These are phyloP conservation scores for Falco berigora DNA, from an alignment of 2,797 vertebrate species.

Conservation along the genomic window DNA sequence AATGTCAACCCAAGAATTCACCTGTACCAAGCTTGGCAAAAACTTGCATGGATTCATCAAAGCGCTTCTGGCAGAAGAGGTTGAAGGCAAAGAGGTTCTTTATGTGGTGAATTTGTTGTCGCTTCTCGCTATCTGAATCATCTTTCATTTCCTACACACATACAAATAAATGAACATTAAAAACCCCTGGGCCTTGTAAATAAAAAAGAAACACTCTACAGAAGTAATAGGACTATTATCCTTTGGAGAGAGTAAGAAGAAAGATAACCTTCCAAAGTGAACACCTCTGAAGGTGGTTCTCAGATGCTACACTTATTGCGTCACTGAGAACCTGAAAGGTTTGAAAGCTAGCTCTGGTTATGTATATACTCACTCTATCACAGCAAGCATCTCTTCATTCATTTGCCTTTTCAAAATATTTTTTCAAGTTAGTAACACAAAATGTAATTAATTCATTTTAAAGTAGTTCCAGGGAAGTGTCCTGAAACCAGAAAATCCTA, in stretches of 20 bases:
- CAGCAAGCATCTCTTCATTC: not conserved
- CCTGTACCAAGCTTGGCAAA: slow-evolving; percentile 98
- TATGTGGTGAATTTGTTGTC: slow-evolving; percentile 96
- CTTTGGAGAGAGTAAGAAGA: not conserved
- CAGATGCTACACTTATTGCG: not conserved
- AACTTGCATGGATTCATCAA: slow-evolving; percentile 98
- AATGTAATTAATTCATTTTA: not conserved
- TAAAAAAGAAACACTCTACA: not conserved
- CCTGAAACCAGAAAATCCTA: not conserved
- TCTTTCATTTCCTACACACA: slow-evolving; percentile 91
- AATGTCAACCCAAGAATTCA: slow-evolving; percentile 48
- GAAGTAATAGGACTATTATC: not conserved
- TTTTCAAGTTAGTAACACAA: not conserved
- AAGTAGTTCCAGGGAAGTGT: not conserved
- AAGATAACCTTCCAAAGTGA: not conserved
- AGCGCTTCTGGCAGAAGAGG: slow-evolving; percentile 97
- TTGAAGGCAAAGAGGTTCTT: slow-evolving; percentile 99
- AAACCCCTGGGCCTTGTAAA: not conserved
- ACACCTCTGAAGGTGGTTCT: not conserved
- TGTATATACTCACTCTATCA: not conserved
- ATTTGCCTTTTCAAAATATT: not conserved
- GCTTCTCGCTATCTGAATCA: slow-evolving; percentile 94
- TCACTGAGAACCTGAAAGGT: not conserved
- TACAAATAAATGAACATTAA: not conserved
- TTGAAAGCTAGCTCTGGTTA: not conserved